Evolutionary conservation across 2,797 vertebrate genomes (phyloP), one percentile per base, ranked within the genome.

Genomic region (Scarus forsteni): DNA sequence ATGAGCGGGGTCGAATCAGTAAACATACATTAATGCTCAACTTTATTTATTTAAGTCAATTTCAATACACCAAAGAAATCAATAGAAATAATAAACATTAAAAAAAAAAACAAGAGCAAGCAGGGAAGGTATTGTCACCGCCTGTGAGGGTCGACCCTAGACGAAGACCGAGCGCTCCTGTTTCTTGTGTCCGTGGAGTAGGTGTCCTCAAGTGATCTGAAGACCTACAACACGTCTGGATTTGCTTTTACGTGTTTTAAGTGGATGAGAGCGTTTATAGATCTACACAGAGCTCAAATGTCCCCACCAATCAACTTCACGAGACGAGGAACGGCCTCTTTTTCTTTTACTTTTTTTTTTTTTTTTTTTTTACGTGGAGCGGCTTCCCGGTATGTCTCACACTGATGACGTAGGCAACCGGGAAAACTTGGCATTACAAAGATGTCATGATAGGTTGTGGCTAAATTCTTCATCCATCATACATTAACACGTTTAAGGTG

Each of bases 241-340:
- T 8, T 10, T 9, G 0, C 3, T 1, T 14, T 3, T 2, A 27
- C 2, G 43, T 0, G 9, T 18, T 0, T 18, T 49, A 18, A 11
- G 11, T 3, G 1, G 1, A 15, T 45, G 5, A 4, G 19, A 9
- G 18, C 1, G 12, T 55, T 19, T 15, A 7, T 3, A 11, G 0
- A n/a, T 10, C 15, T 10, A 3, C 0, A 14, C 3, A 14, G 5
- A 9, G 0, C 15, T 3, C 1, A 18, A 18, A 10, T 0, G 2
- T 68, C 39, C 67, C 62, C 3, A 34, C 78, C 80, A 85, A 75
- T 82, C 62, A 78, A 57, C 39, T 3, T 7, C 12, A 45, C 46
- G 69, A 52, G 50, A 15, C 7, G 49, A 66, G 83, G 73, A 42
- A 15, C 80, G 6, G 59, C 78, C 76, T 67, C 54, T 5, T 12